A percentile compares a stretch with the other conserved stretches of the same genome.
These are phyloP conservation scores for Radopholus similis DNA, from an alignment of 1,140 invertebrate genomes.

Conservation along the genomic window DNA sequence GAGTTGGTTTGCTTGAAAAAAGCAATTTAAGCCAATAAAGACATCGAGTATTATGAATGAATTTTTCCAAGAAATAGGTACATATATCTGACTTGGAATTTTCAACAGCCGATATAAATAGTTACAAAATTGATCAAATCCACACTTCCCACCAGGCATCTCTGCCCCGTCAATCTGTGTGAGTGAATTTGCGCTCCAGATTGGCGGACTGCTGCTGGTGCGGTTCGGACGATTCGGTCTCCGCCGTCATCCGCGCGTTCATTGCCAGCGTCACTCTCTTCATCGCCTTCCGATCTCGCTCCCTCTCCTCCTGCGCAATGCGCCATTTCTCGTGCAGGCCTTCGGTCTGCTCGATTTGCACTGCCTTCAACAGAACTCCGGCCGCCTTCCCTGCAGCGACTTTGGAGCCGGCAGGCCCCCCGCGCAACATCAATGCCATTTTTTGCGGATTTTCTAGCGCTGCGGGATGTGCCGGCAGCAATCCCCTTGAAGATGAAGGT, in stretches of 20 bases:
- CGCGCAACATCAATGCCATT: slow-evolving; percentile 16
- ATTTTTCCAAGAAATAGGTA: too few relatives aligned
- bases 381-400: neutral
- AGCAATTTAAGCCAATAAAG: too few relatives aligned
- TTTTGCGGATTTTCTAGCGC: neutral
- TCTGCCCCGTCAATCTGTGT: too few relatives aligned
- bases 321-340: slow-evolving; percentile 23
- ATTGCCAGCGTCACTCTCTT: slow-evolving; percentile 31
- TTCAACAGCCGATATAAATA: too few relatives aligned
- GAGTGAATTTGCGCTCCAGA: too few relatives aligned
- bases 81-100: too few relatives aligned
- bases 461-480: neutral
- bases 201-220: too few relatives aligned
- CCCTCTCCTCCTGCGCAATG: slow-evolving; percentile 14
- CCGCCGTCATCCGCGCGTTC: slow-evolving; percentile 22
- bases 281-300: slow-evolving; percentile 25
- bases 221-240: neutral
- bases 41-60: too few relatives aligned
- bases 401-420: neutral
- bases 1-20: too few relatives aligned
- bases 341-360: neutral
- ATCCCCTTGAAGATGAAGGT: slow-evolving; percentile 29
- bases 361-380: slow-evolving; percentile 10
- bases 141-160: too few relatives aligned
- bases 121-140: too few relatives aligned